Evolutionary conservation across 2,113 vertebrate species (phyloP).

Genomic region (Piaya cayana): DNA sequence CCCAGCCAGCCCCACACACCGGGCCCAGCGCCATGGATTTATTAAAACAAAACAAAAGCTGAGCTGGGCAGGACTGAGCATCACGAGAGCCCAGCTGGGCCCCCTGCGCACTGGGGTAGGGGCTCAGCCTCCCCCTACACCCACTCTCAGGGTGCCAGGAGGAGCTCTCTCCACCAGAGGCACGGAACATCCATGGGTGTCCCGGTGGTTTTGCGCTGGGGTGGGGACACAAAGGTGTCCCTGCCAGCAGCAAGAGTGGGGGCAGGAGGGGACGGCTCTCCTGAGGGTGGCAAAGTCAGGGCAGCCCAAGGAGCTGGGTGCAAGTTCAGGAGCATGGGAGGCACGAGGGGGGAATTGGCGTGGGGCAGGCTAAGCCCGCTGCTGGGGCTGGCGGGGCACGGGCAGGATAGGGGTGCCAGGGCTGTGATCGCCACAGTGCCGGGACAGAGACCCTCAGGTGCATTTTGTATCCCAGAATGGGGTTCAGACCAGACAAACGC

Average conservation of each 20-base stretch:
- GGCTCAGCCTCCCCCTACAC: neutral
- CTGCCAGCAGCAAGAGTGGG: neutral
- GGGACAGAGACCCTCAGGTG: too few species aligned
- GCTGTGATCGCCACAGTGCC: fast-evolving
- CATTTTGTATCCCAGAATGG: neutral
- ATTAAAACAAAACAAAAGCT: constrained; percentile 49
- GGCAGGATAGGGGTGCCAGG: fast-evolving
- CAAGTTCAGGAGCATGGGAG: neutral
- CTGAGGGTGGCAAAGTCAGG: neutral
- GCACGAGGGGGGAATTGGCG: fast-evolving
- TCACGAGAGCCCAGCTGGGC: neutral
- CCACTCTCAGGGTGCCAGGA: neutral
- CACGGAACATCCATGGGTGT: neutral
- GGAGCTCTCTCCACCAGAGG: neutral
- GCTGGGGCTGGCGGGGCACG: fast-evolving
- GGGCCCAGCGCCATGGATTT: neutral
- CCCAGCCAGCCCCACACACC: neutral
- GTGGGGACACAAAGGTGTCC: neutral
- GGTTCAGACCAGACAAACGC: fast-evolving
- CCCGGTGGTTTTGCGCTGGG: neutral
- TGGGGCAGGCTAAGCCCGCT: too few species aligned
- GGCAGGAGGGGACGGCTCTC: neutral
- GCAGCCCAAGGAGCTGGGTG: neutral
- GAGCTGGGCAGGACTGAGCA: neutral
- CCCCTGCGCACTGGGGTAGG: fast-evolving